Base-by-base conservation (phyloP, 1,140 invertebrate genomes). In the Pseudachorutes palmiensis region DNA sequence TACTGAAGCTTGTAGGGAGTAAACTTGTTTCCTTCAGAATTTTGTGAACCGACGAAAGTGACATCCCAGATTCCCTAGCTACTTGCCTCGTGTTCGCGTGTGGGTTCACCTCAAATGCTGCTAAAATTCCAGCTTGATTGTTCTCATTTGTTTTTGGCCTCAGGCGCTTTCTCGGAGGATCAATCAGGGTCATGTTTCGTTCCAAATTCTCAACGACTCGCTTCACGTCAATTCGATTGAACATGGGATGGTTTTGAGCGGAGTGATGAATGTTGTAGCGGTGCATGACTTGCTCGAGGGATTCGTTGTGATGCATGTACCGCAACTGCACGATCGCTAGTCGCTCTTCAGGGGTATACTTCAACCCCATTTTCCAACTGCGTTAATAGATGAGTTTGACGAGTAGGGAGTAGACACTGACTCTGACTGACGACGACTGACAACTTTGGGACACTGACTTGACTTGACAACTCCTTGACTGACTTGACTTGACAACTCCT, bases 11-110 rank as follows among this genome's bases (percentile, higher is more conserved):
- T 64, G 62, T 55, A 64, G 14, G 62, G 33, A n/a, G 48, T 16
- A 51, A 49, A 64, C 16, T 49, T 49, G 9, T 64, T 55, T 9
- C 12, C 19, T 49, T 48, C 2, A 64, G 26, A 31, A 64, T 64
- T 48, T 29, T 1, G 22, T 12, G 59, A 9, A 61, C 59, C 5
- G 59, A 61, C 9, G 22, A 19, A 9, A 30, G 14, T 28, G 14
- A 28, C 9, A 61, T 61, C 16, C 59, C 59, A 9, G 19, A 32
- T 9, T 36, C 33, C 16, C 2, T 31, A 32, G 59, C 59, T 9
- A 60, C 30, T 29, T 60, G 2, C 24, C 58, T 26, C 14, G 26
- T 9, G 3, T 22, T 30, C 2, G 58, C 58, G 24, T 60, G 58
- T 12, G 24, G 24, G 24, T 60, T 31, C 24, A 26, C 5, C 31